Base-by-base conservation (phyloP, 2,113 vertebrate species). In the Abramis brama region DNA sequence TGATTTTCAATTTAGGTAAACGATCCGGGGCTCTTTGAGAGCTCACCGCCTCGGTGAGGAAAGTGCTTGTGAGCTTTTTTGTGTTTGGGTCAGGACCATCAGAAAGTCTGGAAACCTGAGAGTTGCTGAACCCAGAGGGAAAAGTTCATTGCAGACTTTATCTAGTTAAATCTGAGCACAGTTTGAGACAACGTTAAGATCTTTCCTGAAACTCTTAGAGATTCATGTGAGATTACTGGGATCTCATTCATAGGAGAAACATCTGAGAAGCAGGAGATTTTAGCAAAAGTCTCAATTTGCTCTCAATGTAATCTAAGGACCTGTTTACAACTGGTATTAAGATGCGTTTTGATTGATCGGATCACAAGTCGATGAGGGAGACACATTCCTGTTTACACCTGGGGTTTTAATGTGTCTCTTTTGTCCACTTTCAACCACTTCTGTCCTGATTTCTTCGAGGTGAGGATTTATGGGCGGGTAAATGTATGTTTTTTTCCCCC, bases 1-100 rank as follows among this genome's bases (percentile, higher is more conserved):
- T 79, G 76, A 79, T 85, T 85, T 85, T 57, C 33, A 77, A 68
- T 85, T 85, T 71, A 71, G 64, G 62, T 70, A 66, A 79, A 79
- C 30, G 62, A 85, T 79, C 76, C 64, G 3, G 60, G 23, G 45
- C 50, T 12, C 45, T 68, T 30, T 39, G 57, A 71, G 77, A 15
- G 62, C 76, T 85, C 27, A 21, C 23, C 30, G 30, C 39, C 55
- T 68, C 25, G 19, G 25, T 79, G 74, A 85, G 45, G 21, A 66
- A 64, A 78, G 68, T 39, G 74, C 21, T 68, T 75, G 55, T 45
- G 55, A 60, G 74, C 2, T 21, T 78, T 33, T 78, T 47, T 1
- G 19, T 52, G 27, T 85, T 75, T 6, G 12, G 36, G 5, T 55
- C 10, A 27, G 47, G 64, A 73, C 2, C 23, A 33, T 70, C 19